Percentiles rank a stretch among this genome's conserved stretches.
Conservation (phyloP, 2,888 invertebrate genomes). For the Apodemia mormo region DNA sequence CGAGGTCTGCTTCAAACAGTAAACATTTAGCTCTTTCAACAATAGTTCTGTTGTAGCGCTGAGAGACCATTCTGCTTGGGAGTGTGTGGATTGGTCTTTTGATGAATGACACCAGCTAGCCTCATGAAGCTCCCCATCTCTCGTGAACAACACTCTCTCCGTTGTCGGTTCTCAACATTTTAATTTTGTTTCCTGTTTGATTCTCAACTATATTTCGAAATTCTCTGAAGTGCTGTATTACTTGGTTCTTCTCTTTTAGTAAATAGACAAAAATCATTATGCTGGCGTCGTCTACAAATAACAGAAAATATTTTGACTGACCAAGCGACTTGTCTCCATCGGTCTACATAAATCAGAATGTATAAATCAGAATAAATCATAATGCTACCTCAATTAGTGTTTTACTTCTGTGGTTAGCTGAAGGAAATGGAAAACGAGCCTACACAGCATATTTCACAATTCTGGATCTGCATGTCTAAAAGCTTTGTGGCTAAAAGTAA, state of each 20-base stretch:
- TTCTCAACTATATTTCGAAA: conserved; percentile 34
- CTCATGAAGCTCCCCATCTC: conserved; percentile 34
- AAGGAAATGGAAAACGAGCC: conserved; percentile 42
- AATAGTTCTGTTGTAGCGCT: conserved; percentile 34
- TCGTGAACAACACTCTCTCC: conserved; percentile 32
- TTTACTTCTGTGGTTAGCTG: conserved; percentile 28
- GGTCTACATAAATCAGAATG: conserved; percentile 38
- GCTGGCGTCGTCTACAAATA: conserved; percentile 47
- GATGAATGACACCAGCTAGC: conserved; percentile 30
- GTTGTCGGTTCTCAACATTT: no score
- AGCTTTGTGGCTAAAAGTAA: conserved; percentile 26
- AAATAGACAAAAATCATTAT: conserved; percentile 41
- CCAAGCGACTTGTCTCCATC: conserved; percentile 32
- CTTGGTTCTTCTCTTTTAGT: conserved; percentile 41
- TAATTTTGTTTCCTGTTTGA: conserved; percentile 27
- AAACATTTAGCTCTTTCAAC: conserved; percentile 35
- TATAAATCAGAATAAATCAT: no score
- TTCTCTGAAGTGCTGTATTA: conserved; percentile 33
- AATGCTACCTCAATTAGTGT: conserved; percentile 29
- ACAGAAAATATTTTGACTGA: conserved; percentile 37
- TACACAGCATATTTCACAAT: conserved; percentile 38
- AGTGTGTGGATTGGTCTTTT: conserved; percentile 37
- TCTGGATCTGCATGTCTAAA: conserved; percentile 20
- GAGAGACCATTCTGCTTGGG: conserved; percentile 38
- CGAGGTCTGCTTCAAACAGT: conserved; percentile 30